Base-by-base conservation (phyloP, 2,888 invertebrate species). In the Ophioninae sp. region DNA sequence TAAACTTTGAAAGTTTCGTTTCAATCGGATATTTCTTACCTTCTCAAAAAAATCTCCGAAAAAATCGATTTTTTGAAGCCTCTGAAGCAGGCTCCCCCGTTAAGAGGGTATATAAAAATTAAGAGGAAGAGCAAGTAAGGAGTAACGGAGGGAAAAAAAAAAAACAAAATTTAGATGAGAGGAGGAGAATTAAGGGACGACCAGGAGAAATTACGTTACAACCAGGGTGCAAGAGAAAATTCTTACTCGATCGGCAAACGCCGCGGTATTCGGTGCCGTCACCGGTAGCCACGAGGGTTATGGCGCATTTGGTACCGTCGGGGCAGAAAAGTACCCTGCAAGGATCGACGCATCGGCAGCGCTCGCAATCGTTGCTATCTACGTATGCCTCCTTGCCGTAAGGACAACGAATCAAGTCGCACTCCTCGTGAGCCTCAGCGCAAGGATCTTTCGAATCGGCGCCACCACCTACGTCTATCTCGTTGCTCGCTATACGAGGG, bases 261-360 rank as follows among this genome's bases (percentile, higher is more conserved):
- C 95, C 94, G 81, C 94, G 93, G 90, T 95, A 96, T 68, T 94
- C 91, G 70, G 88, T 92, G 86, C 88, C 91, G 75, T 44, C 93
- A 86, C 81, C 93, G 65, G 87, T 94, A 90, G 81, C 87, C 7
- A 88, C 88, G 5, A 91, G 81, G 8, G 88, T 90, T n/a, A 96
- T 94, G 7, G 96, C 95, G 91, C 98, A 98, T 86, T 95, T 94
- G 78, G 95, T 94, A 21, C 94, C 95, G 10, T 94, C 93, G 0
- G 94, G 94, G 89, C 98, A 98, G 8, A 90, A 85, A 76, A 94
- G 92, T 8, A 91, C 91, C 56, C 94, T 93, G 90, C 98, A 98
- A 0, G 97, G 97, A 93, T 97, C 95, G 72, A 95, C 94, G 89
- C 97, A 97, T 50, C 94, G 93, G 92, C 98, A 98, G 57, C 95